Evolutionary conservation across 2,113 vertebrate genomes (phyloP).

Genomic region (Leucosticte australis): DNA sequence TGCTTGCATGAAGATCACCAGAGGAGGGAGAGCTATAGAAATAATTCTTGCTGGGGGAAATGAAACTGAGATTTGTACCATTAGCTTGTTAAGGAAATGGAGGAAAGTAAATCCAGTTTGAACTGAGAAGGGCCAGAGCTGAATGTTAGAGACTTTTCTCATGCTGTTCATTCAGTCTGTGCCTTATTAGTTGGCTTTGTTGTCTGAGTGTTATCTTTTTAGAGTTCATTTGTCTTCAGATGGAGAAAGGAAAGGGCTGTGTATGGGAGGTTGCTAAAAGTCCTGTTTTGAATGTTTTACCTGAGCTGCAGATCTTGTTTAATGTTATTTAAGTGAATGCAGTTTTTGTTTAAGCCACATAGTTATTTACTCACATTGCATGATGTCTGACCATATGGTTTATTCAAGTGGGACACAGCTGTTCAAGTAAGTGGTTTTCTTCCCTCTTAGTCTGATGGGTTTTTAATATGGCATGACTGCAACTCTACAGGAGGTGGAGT

Average conservation of each 20-base stretch:
- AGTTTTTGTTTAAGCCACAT: background rate
- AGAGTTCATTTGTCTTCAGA: background rate
- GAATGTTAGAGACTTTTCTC: background rate
- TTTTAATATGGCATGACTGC: conserved; percentile 34
- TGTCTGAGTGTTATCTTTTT: background rate
- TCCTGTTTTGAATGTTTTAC: background rate
- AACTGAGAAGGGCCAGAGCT: background rate
- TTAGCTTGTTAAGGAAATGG: background rate
- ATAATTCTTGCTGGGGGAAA: background rate
- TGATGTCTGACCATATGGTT: conserved; percentile 21
- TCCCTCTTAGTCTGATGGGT: background rate
- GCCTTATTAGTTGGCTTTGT: background rate
- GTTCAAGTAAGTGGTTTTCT: background rate
- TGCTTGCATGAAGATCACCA: background rate
- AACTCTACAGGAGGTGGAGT: background rate
- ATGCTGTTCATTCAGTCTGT: background rate
- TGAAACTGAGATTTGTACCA: background rate
- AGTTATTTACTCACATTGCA: background rate
- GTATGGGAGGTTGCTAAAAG: background rate
- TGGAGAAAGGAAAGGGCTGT: background rate
- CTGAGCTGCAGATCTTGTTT: background rate
- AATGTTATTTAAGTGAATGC: background rate
- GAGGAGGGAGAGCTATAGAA: background rate
- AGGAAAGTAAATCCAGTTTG: background rate
- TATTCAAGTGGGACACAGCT: background rate